These are phyloP conservation scores for Macaria notata DNA, from an alignment of 2,888 invertebrate genomes.

Conservation along the genomic window DNA sequence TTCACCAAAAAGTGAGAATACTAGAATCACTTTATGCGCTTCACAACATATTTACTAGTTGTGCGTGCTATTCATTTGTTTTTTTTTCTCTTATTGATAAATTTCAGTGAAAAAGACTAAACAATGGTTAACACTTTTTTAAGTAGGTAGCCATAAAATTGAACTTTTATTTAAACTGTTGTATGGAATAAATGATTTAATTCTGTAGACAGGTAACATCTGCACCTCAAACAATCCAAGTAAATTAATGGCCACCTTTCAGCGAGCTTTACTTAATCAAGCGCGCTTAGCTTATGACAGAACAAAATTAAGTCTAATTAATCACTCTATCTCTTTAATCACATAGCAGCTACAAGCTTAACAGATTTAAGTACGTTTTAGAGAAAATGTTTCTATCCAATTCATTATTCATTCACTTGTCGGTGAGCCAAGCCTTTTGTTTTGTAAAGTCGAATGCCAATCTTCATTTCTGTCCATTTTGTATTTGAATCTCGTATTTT, in stretches of 20 bases:
- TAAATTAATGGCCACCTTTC: conserved; percentile 16
- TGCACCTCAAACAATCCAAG: conserved; percentile 7
- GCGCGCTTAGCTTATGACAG: conserved; percentile 20
- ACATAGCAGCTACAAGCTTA: conserved; percentile 16
- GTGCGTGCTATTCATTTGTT: too few species aligned
- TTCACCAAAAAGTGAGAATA: too few species aligned
- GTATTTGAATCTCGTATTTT: conserved; percentile 8
- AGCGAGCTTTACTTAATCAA: conserved; percentile 30
- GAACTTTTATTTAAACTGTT: too few species aligned
- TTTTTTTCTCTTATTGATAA: too few species aligned
- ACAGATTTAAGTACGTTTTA: conserved; percentile 10
- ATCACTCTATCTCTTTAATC: conserved; percentile 29
- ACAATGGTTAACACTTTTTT: too few species aligned
- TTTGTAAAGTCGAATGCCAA: conserved; percentile 17
- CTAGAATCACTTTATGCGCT: too few species aligned
- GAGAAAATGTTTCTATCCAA: conserved; percentile 5
- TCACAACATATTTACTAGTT: too few species aligned
- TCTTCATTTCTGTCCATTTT: conserved; percentile 14
- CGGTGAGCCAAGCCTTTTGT: conserved; percentile 11
- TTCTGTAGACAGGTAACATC: conserved; percentile 79
- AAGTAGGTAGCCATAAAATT: too few species aligned
- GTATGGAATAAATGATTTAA: too few species aligned
- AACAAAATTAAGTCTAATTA: conserved; percentile 29
- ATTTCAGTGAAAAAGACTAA: too few species aligned
- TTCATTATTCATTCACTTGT: conserved; percentile 13